phyloP scores from a whole-genome alignment of 2,797 vertebrate species.

The Neosilurus mollespiculum region DNA sequence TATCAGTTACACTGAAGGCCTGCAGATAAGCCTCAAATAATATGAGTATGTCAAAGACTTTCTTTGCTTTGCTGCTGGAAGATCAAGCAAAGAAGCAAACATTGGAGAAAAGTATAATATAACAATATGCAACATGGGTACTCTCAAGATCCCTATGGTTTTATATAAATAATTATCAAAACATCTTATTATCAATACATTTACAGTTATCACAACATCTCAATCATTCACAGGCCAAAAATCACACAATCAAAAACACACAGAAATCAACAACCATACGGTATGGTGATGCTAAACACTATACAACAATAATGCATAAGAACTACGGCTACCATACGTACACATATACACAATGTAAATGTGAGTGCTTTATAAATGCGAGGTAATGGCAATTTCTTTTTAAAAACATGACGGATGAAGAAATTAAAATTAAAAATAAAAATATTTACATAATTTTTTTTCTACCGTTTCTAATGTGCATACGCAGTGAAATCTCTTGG shows the following conservation, averaged over 20 bases:
- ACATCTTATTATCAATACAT: constrained; percentile 28
- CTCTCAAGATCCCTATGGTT: constrained; percentile 63
- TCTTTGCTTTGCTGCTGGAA: constrained; percentile 52
- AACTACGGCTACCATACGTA: constrained; percentile 73
- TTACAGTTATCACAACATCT: constrained; percentile 59
- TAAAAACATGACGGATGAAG: constrained; percentile 67
- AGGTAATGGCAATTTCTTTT: constrained; percentile 67
- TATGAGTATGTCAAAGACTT: constrained; percentile 32
- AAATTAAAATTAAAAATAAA: constrained; percentile 64
- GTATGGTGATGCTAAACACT: constrained; percentile 67
- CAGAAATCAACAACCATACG: constrained; percentile 60
- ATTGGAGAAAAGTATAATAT: constrained; percentile 54
- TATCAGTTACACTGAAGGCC: constrained; percentile 31
- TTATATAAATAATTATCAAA: constrained; percentile 82
- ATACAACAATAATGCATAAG: constrained; percentile 64
- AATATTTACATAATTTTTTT: constrained; percentile 13
- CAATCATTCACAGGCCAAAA: constrained; percentile 64
- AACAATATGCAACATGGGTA: constrained; percentile 53
- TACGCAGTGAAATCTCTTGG: constrained; percentile 57
- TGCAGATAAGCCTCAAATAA: constrained; percentile 27
- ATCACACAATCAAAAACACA: constrained; percentile 46
- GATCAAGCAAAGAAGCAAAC: constrained; percentile 60
- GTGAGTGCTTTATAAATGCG: constrained; percentile 66
- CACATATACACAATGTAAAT: constrained; percentile 74
- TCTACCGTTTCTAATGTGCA: constrained; percentile 40